Evolutionary conservation across 2,113 vertebrate genomes (phyloP).

Genomic region (Oreochromis aureus): DNA sequence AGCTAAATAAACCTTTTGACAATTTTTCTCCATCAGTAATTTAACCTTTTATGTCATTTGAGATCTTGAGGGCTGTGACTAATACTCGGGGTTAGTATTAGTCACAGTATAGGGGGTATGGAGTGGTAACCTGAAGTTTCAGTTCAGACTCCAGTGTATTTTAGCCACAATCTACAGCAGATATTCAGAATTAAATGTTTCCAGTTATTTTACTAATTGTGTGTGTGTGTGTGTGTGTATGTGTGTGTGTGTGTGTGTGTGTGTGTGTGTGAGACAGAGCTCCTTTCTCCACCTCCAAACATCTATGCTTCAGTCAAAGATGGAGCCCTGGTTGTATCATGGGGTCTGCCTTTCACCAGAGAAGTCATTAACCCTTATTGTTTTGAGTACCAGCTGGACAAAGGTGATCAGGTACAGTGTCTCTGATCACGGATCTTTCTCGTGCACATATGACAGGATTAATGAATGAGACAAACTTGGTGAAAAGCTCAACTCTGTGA

Average conservation of each 20-base stretch:
- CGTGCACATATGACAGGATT: not conserved
- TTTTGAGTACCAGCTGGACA: constrained; percentile 34
- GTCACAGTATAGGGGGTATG: not conserved
- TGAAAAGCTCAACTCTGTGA: not conserved
- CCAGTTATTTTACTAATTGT: not conserved
- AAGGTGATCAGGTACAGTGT: constrained; percentile 26
- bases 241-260: not conserved
- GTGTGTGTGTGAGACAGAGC: not conserved
- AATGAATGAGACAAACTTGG: not conserved
- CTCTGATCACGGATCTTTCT: not conserved
- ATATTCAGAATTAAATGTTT: not conserved
- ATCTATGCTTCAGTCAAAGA: constrained; percentile 3
- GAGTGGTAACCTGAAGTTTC: not conserved
- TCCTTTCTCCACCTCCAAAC: not conserved
- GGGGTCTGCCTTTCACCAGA: not conserved
- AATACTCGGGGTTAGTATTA: not conserved
- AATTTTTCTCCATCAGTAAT: not conserved
- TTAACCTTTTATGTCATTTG: not conserved
- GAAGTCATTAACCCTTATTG: fast-evolving
- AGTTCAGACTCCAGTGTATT: not conserved
- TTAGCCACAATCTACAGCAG: not conserved
- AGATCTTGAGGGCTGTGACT: not conserved
- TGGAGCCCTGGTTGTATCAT: constrained; percentile 15
- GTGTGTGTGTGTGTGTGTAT: not conserved
- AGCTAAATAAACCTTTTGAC: not conserved